Evolutionary conservation across 2,888 invertebrate species (phyloP).

Genomic region (Chrysomela aeneicollis): DNA sequence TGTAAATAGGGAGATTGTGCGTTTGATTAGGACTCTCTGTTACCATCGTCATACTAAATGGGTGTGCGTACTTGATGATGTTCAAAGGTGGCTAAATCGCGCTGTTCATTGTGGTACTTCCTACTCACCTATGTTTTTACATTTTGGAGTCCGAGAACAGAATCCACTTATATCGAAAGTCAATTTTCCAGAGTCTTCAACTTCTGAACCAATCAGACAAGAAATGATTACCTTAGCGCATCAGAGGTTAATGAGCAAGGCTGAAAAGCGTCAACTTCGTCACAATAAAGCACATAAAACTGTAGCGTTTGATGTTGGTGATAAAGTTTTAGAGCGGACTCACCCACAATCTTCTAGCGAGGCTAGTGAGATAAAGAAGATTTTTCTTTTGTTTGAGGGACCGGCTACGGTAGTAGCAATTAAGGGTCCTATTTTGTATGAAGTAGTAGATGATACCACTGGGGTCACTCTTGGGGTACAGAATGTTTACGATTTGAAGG

Average conservation of each 20-base stretch:
- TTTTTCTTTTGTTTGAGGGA: constrained; percentile 16
- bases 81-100: constrained; percentile 15
- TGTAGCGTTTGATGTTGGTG: background rate
- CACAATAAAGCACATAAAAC: constrained; percentile 8
- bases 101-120: background rate
- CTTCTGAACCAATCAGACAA: background rate
- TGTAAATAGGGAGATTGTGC: constrained; percentile 17
- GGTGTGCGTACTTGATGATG: background rate
- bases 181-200: background rate
- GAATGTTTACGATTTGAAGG: constrained; percentile 12
- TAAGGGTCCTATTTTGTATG: constrained; percentile 10
- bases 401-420: constrained; percentile 1
- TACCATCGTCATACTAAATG: constrained; percentile 19
- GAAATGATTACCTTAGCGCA: constrained; percentile 2
- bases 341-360: constrained; percentile 14
- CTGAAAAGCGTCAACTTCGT: constrained; percentile 10
- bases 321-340: constrained; percentile 2
- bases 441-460: background rate
- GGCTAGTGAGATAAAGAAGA: constrained; percentile 19
- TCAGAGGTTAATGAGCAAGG: constrained; percentile 7
- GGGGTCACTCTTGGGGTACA: background rate
- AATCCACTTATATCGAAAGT: constrained; percentile 12
- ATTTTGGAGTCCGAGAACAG: constrained; percentile 8
- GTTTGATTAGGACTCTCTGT: constrained; percentile 16
- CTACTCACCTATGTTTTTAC: constrained; percentile 11